Percentiles rank a stretch among this genome's conserved stretches.
These are phyloP conservation scores for Sminthurides aquaticus DNA, from an alignment of 2,888 invertebrate species.

Conservation along the genomic window DNA sequence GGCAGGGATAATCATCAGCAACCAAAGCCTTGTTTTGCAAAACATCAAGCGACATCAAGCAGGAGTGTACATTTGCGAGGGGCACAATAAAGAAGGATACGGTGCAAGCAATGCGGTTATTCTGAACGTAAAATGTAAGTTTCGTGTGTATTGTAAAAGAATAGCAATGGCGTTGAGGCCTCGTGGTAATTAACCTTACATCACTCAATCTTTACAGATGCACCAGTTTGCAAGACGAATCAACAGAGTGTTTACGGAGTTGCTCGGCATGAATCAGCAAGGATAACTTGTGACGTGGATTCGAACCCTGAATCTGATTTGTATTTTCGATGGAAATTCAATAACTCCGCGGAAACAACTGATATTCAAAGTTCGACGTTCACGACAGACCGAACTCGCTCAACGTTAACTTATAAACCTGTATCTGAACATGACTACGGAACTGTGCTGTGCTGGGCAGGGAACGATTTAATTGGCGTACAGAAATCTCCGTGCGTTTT, in stretches of 20 bases:
- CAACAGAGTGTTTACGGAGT: slow-evolving; percentile 64
- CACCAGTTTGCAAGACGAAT: slow-evolving; percentile 62
- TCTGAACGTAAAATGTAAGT: slow-evolving; percentile 79
- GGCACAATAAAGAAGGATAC: slow-evolving; percentile 78
- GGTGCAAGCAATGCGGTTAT: slow-evolving; percentile 78
- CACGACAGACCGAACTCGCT: slow-evolving; percentile 57
- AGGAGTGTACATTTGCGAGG: slow-evolving; percentile 80
- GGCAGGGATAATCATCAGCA: slow-evolving; percentile 74
- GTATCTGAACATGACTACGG: slow-evolving; percentile 66
- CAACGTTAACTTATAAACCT: slow-evolving; percentile 63
- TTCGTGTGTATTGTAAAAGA: too few species aligned
- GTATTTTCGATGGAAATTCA: slow-evolving; percentile 67
- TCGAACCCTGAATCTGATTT: slow-evolving; percentile 64
- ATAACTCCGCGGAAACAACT: slow-evolving; percentile 62
- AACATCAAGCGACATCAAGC: slow-evolving; percentile 67
- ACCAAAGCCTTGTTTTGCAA: slow-evolving; percentile 83
- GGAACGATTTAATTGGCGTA: slow-evolving; percentile 60
- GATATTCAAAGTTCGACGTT: slow-evolving; percentile 60
- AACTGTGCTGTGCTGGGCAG: slow-evolving; percentile 65
- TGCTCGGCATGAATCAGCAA: slow-evolving; percentile 62
- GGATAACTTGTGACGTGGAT: slow-evolving; percentile 62
- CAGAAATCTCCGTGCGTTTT: slow-evolving; percentile 67
- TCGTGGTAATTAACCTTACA: too few species aligned
- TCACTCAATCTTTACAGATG: slow-evolving; percentile 55
- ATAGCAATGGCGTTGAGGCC: too few species aligned